Base-by-base conservation (phyloP, 2,113 vertebrate species). In the Ophiodon elongatus region DNA sequence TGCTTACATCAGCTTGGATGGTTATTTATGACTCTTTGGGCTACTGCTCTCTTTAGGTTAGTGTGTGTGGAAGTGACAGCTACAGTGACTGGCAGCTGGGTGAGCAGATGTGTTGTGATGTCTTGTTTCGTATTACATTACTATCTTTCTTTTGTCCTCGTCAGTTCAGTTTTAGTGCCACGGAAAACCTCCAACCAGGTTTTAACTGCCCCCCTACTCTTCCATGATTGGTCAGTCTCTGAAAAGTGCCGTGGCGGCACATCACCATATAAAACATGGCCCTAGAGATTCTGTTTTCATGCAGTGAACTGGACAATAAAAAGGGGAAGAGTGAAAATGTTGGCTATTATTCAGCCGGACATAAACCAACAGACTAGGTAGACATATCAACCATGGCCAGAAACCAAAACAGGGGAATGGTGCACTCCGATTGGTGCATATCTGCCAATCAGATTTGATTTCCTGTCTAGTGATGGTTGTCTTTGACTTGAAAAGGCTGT, bases 51-150 rank as follows among this genome's bases (percentile, higher is more conserved):
- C 57, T 70, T 56, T 56, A n/a, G 19, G 25, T 70, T 13, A 35
- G 29, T 66, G 81, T 76, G n/a, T 78, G 65, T 69, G 31, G 13
- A 65, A 45, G n/a, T 75, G 75, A 68, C 65, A 79, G 70, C 31
- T 27, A 60, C 11, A 8, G 25, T 70, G 57, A 86, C 27, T 25
- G 37, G 65, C 50, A 37, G 64, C 50, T 45, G 47, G n/a, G 17
- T 19, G 5, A 79, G 67, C 77, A 77, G 72, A 67, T 69, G 41
- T 25, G 10, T 21, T 15, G 4, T 59, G 57, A 70, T 39, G 56
- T 23, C 8, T n/a, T 47, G 23, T 74, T 50, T 13, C 2, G 0
- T 17, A 13, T 21, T 43, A 23, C 50, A 57, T 54, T 10, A 47
- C 27, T 45, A 43, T 43, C 11, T 33, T 45, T 19, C 1, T n/a